Evolutionary conservation across 2,113 vertebrate genomes (phyloP).

Genomic region (Pyrgilauda ruficollis): DNA sequence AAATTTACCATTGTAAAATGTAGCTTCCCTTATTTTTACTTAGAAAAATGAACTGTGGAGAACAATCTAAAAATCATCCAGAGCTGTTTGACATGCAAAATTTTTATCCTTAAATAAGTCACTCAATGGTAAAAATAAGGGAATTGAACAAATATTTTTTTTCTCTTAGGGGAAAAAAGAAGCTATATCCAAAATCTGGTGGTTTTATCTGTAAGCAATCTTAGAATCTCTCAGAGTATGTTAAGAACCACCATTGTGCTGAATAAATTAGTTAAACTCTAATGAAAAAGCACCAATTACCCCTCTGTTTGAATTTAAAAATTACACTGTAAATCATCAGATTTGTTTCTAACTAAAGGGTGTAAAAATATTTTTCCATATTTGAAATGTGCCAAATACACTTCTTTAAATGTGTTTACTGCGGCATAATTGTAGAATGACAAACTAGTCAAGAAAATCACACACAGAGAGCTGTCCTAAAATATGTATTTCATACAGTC

Average conservation of each 20-base stretch:
- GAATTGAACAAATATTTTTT: neutral
- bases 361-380: slow-evolving; percentile 6
- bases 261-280: neutral
- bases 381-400: neutral
- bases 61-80: neutral
- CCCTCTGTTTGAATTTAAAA: neutral
- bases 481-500: neutral
- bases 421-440: neutral
- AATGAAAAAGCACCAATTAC: neutral
- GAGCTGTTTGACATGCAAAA: neutral
- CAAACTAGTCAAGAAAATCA: neutral
- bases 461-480: neutral
- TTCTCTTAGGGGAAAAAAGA: neutral
- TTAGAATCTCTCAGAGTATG: neutral
- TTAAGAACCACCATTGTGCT: neutral
- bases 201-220: neutral
- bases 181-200: neutral
- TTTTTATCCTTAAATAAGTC: neutral
- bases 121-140: neutral
- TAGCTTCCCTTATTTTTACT: neutral
- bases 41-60: neutral
- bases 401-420: slow-evolving; percentile 2
- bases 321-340: neutral
- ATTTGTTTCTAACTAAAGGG: neutral
- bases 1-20: neutral